A percentile compares a stretch with the other conserved stretches of the same genome.
phyloP scores from a whole-genome alignment of 2,888 invertebrate genomes.

The Trissolcus japonicus region DNA sequence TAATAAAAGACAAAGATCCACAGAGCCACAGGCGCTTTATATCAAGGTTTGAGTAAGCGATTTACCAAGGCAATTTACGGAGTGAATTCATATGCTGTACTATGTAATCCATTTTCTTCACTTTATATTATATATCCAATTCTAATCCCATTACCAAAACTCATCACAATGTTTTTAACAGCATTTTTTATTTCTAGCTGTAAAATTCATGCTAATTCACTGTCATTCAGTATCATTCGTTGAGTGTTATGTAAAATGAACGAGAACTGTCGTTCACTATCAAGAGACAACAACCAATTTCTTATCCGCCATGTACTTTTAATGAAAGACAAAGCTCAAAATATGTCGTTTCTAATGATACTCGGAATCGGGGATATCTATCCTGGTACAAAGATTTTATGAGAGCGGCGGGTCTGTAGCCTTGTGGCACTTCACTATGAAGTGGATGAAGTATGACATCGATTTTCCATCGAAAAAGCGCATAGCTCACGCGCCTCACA shows the following conservation, averaged over 20 bases:
- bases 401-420: conserved; percentile 49
- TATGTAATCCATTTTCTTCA: conserved; percentile 56
- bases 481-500: conserved; percentile 50
- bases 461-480: conserved; percentile 67
- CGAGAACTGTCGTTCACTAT: neutral
- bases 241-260: too few relatives aligned
- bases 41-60: conserved; percentile 57
- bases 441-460: conserved; percentile 70
- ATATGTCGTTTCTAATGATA: conserved; percentile 50
- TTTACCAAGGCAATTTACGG: conserved; percentile 61
- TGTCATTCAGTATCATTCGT: neutral
- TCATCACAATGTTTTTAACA: neutral
- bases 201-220: too few relatives aligned
- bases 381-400: conserved; percentile 41
- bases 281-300: neutral
- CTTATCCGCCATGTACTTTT: conserved; percentile 11
- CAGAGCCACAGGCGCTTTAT: conserved; percentile 49
- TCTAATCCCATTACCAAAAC: conserved; percentile 32
- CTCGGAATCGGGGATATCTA: conserved; percentile 45
- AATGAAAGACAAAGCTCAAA: conserved; percentile 27
- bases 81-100: conserved; percentile 57
- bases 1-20: conserved; percentile 39
- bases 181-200: neutral
- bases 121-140: conserved; percentile 50
- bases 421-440: conserved; percentile 61